Percentiles rank a stretch among this genome's conserved stretches.
phyloP scores from a whole-genome alignment of 1,140 invertebrate species.

The Pseudachorutes palmiensis region DNA sequence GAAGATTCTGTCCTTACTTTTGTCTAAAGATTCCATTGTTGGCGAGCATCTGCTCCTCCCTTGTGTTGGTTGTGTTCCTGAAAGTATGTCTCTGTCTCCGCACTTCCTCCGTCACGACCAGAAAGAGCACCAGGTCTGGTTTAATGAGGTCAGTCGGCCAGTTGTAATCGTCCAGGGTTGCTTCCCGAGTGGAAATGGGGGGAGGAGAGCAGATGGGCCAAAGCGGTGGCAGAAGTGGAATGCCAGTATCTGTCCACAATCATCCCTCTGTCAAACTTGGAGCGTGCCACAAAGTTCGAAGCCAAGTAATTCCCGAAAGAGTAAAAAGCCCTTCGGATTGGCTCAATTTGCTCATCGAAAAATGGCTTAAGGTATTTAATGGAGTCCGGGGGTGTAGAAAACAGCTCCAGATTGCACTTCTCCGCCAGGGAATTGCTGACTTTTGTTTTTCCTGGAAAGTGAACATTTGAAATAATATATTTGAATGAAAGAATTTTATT shows the following conservation, averaged over 20 bases:
- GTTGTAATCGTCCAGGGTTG: slow-evolving; percentile 9
- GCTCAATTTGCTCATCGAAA: slow-evolving; percentile 32
- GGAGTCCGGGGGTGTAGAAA: slow-evolving; percentile 28
- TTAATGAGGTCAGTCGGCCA: slow-evolving; percentile 44
- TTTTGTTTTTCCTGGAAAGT: slow-evolving; percentile 32
- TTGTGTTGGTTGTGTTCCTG: slow-evolving; percentile 38
- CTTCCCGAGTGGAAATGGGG: not conserved
- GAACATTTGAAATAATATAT: not conserved
- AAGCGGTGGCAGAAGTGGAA: slow-evolving; percentile 43
- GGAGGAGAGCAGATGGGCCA: slow-evolving; percentile 39
- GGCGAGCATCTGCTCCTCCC: slow-evolving; percentile 33
- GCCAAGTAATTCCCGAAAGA: slow-evolving; percentile 36
- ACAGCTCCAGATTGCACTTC: slow-evolving; percentile 17
- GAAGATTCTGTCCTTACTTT: slow-evolving; percentile 18
- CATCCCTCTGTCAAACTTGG: slow-evolving; percentile 26
- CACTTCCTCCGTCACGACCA: slow-evolving; percentile 39
- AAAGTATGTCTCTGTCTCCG: slow-evolving; percentile 35
- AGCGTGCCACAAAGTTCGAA: slow-evolving; percentile 25
- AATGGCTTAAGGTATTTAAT: slow-evolving; percentile 32
- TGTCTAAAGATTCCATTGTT: slow-evolving; percentile 29
- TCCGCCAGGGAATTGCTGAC: slow-evolving; percentile 28
- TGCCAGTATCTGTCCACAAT: slow-evolving; percentile 43
- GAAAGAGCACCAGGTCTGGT: slow-evolving; percentile 40
- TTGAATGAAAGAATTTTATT: not conserved
- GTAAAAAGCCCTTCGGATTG: slow-evolving; percentile 29